Evolutionary conservation across 53 echinoderm and acorn worm species (phyloP).

Genomic region (Actinopyga echinites): DNA sequence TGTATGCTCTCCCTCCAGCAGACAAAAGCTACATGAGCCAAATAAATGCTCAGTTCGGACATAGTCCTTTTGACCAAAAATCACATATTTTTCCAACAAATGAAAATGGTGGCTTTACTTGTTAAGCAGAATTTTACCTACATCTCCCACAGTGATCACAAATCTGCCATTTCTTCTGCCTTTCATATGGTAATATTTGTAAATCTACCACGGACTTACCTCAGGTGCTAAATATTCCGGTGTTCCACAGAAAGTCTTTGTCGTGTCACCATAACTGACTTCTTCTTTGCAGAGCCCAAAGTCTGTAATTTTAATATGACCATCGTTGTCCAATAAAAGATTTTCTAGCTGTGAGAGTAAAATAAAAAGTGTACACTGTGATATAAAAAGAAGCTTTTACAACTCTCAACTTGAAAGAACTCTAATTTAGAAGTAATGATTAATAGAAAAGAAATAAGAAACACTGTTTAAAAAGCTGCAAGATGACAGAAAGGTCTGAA

Average conservation of each 20-base stretch:
- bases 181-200: not conserved
- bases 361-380: not conserved
- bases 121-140: too few species aligned
- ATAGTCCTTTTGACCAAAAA: too few species aligned
- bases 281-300: constrained; percentile 98
- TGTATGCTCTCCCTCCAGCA: too few species aligned
- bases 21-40: too few species aligned
- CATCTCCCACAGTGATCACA: not conserved
- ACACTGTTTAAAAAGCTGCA: too few species aligned
- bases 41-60: too few species aligned
- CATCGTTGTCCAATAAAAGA: constrained; percentile 91
- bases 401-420: not conserved
- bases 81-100: too few species aligned
- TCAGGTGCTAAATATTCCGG: constrained; percentile 96
- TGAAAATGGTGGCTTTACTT: too few species aligned
- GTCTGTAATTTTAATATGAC: constrained; percentile 99
- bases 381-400: not conserved
- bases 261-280: constrained; percentile 88
- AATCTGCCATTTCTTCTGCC: too few species aligned
- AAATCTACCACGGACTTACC: constrained; percentile 43
- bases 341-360: constrained; percentile 78
- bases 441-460: too few species aligned
- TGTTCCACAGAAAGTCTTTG: constrained; percentile 96
- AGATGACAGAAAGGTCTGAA: too few species aligned
- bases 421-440: too few species aligned